Evolutionary conservation across 2,113 vertebrate genomes (phyloP), one percentile per base, ranked within the genome.

Genomic region (Saguinus midas): DNA sequence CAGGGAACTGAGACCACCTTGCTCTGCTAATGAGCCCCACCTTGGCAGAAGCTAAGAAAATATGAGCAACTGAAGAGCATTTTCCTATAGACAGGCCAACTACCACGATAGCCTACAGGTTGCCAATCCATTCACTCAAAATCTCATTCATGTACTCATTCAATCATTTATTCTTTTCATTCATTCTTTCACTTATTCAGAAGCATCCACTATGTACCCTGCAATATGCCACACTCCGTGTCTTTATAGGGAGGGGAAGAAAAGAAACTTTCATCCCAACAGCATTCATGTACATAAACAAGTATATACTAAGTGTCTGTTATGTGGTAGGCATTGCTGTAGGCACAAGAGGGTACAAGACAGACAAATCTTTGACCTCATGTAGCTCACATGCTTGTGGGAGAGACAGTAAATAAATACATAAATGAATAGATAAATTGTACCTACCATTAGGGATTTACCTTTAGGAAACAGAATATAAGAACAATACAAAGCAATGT

Each of bases 261-360:
- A 43, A 35, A 35, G 27, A 50, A 72, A 3, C 10, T 18, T 27
- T 1, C 11, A 4, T 37, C 5, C 37, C 0, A 17, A 45, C 1
- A 2, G 48, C 37, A 37, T 40, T 23, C 32, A 1, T 0, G 0
- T 32, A 2, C 21, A 2, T 45, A 82, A 21, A 7, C 18, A 55
- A 57, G 52, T 18, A 6, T 57, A 7, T 1, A 6, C 0, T 29
- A 40, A n/a, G 29, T 6, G 37, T 43, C 5, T 50, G 64, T 8
- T 5, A 9, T 4, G 6, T 11, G 50, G 12, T 55, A 29, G 61
- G 18, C 25, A 87, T 66, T 29, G 3, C 1, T 6, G 12, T 8
- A 32, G 45, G 55, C 37, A 35, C 23, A n/a, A 14, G 18, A 45
- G 27, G 12, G 16, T 35, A 21, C 20, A 64, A 48, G 58, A 57